These are phyloP conservation scores for Philaethria dido DNA, from an alignment of 2,888 invertebrate genomes.

Conservation along the genomic window DNA sequence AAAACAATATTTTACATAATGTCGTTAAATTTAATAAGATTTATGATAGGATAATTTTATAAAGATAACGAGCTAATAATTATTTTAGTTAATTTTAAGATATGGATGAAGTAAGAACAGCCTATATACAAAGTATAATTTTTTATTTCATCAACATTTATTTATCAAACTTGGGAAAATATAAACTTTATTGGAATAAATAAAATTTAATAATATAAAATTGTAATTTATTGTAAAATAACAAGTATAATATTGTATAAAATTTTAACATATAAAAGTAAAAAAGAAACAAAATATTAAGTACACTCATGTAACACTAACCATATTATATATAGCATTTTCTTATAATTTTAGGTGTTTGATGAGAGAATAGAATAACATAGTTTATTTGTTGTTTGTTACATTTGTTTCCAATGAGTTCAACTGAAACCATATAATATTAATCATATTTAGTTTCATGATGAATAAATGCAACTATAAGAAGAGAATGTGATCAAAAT, in stretches of 20 bases:
- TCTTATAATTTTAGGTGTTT: background rate
- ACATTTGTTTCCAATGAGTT: background rate
- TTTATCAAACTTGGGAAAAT: background rate
- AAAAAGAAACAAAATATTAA: conserved; percentile 1
- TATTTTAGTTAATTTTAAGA: too few species aligned
- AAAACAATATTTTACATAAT: too few species aligned
- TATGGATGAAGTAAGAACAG: too few species aligned
- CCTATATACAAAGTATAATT: too few species aligned
- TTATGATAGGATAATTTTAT: too few species aligned
- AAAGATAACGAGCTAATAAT: too few species aligned
- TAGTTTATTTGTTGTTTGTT: too few species aligned
- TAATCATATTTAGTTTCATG: too few species aligned
- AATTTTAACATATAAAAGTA: conserved; percentile 3
- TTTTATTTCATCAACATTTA: too few species aligned
- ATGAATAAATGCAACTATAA: background rate
- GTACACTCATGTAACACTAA: background rate
- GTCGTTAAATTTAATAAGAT: too few species aligned
- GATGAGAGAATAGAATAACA: background rate
- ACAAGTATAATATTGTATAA: background rate
- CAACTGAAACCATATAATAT: background rate
- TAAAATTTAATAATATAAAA: background rate
- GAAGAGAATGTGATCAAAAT: background rate
- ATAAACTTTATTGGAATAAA: background rate
- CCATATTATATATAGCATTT: background rate
- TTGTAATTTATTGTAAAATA: background rate